Conservation (phyloP, 2,888 invertebrate genomes). For the Brenthis hecate region DNA sequence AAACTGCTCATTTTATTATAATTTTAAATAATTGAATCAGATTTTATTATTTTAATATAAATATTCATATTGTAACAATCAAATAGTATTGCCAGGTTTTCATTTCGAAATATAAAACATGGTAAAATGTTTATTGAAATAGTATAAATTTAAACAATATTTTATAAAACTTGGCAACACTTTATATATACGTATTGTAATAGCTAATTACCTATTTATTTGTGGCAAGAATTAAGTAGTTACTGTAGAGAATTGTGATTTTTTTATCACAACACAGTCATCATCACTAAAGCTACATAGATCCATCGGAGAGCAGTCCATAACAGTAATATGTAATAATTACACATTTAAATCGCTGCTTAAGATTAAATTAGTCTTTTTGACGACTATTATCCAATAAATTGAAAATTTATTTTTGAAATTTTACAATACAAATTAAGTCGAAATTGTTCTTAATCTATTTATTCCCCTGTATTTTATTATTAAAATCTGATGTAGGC, state of each 20-base stretch:
- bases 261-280: not conserved
- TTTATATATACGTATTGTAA: not conserved
- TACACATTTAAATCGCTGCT: constrained; percentile 21
- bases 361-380: constrained; percentile 34
- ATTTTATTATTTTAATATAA: constrained; percentile 1
- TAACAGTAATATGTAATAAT: not conserved
- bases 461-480: constrained; percentile 32
- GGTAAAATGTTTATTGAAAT: no score
- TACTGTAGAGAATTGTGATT: not conserved
- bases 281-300: not conserved
- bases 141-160: no score
- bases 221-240: constrained; percentile 4
- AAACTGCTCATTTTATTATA: constrained; percentile 1
- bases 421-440: constrained; percentile 34
- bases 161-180: not conserved
- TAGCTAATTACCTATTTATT: constrained; percentile 7
- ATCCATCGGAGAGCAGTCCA: constrained; percentile 17
- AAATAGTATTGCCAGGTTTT: not conserved
- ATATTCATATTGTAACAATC: not conserved
- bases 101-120: not conserved
- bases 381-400: constrained; percentile 27
- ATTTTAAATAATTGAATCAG: constrained; percentile 1
- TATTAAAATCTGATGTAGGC: constrained; percentile 29
- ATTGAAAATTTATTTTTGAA: constrained; percentile 36
- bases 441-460: constrained; percentile 29